Percentiles rank a stretch among this genome's conserved stretches.
Conservation (phyloP, 2,888 invertebrate genomes). For the Nomada fabriciana region DNA sequence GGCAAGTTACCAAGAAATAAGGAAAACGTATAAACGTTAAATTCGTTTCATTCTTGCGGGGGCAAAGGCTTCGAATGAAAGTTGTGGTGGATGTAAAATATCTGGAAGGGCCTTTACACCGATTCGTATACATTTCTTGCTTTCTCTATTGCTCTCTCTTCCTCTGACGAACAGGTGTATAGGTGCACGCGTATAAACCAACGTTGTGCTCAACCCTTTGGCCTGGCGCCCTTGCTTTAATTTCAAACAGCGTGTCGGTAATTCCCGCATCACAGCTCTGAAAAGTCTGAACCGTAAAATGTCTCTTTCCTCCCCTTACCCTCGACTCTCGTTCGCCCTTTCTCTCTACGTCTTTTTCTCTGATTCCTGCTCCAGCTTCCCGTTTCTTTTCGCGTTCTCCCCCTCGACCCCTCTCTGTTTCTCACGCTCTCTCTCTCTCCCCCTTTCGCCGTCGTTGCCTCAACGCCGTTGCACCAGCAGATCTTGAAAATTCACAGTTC, state of each 20-base stretch:
- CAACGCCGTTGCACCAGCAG: slow-evolving; percentile 46
- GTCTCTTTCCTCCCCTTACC: slow-evolving; percentile 30
- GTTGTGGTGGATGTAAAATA: slow-evolving; percentile 25
- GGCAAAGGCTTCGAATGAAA: slow-evolving; percentile 7
- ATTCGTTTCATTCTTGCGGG: slow-evolving; percentile 48
- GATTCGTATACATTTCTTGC: slow-evolving; percentile 16
- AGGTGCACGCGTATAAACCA: slow-evolving; percentile 2
- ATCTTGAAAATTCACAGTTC: slow-evolving; percentile 70
- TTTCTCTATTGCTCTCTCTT: neutral
- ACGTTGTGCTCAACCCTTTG: slow-evolving; percentile 54
- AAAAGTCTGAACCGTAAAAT: slow-evolving; percentile 64
- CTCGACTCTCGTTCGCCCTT: neutral
- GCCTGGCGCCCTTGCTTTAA: slow-evolving; percentile 57
- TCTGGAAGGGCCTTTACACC: slow-evolving; percentile 52
- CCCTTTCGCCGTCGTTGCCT: slow-evolving; percentile 7
- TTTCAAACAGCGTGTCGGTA: slow-evolving; percentile 66
- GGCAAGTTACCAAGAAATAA: slow-evolving; percentile 44
- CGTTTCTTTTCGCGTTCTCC: neutral
- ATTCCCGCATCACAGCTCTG: slow-evolving; percentile 56
- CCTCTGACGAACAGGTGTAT: slow-evolving; percentile 7
- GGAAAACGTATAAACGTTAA: slow-evolving; percentile 45
- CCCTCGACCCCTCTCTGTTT: too few relatives aligned
- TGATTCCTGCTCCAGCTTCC: neutral
- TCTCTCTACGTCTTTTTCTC: neutral
- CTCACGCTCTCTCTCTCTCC: neutral